These are phyloP conservation scores for Acanthosepion pharaonis DNA, from an alignment of 2,888 invertebrate genomes.

Conservation along the genomic window DNA sequence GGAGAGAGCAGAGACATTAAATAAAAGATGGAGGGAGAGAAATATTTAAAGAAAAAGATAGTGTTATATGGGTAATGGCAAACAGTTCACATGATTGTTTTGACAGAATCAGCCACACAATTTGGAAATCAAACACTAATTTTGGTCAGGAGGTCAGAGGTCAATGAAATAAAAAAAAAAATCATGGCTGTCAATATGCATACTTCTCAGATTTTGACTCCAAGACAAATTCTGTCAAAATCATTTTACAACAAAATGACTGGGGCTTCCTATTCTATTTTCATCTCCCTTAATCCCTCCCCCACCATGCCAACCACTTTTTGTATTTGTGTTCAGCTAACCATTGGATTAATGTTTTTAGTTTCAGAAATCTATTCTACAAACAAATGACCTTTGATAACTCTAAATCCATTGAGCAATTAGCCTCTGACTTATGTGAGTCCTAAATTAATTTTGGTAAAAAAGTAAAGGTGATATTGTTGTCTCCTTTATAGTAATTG, in stretches of 20 bases:
- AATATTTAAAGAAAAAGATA: not conserved
- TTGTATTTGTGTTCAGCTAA: not conserved
- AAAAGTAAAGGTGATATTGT: not conserved
- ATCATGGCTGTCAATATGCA: not conserved
- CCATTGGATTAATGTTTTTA: not conserved
- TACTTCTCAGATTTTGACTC: not conserved
- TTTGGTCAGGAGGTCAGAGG: not conserved
- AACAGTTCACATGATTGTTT: not conserved
- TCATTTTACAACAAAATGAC: constrained; percentile 2
- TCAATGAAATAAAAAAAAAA: not conserved
- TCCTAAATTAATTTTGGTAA: not conserved
- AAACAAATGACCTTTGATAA: not conserved
- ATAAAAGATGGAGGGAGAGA: not conserved
- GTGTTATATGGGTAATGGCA: constrained; percentile 10
- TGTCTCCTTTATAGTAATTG: not conserved
- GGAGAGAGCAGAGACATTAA: not conserved
- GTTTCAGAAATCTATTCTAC: not conserved
- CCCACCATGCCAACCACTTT: not conserved
- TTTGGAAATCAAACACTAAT: constrained; percentile 12
- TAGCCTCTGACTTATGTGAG: not conserved
- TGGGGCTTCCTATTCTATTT: not conserved
- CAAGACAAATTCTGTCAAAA: constrained; percentile 33
- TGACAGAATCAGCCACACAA: constrained; percentile 4
- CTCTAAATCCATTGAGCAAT: not conserved
- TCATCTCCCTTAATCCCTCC: not conserved